These are phyloP conservation scores for Hemistola chrysoprasaria DNA, from an alignment of 2,888 invertebrate genomes.

Conservation along the genomic window DNA sequence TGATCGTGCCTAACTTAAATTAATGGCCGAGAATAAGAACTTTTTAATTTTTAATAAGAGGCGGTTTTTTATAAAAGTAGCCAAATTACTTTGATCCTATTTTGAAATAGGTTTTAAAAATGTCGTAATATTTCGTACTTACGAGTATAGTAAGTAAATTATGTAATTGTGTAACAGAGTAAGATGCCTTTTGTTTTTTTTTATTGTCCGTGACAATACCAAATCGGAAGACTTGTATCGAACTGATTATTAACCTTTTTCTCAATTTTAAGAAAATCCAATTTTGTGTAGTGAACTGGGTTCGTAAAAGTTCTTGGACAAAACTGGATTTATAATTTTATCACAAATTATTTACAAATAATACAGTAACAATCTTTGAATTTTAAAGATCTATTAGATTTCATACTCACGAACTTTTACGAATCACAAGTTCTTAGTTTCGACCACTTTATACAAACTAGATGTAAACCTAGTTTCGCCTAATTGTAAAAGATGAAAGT, in stretches of 20 bases:
- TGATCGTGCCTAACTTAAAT: slow-evolving; percentile 21
- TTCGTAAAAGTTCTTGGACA: slow-evolving; percentile 22
- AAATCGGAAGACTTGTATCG: slow-evolving; percentile 46
- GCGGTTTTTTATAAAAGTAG: too few relatives aligned
- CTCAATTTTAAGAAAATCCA: slow-evolving; percentile 42
- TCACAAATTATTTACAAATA: too few relatives aligned
- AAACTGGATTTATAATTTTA: too few relatives aligned
- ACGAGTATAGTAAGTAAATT: too few relatives aligned
- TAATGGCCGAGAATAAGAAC: slow-evolving; percentile 17
- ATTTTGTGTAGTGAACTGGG: slow-evolving; percentile 53
- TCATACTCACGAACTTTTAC: too few relatives aligned
- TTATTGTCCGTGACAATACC: slow-evolving; percentile 53
- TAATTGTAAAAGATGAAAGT: slow-evolving; percentile 38
- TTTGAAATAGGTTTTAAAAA: too few relatives aligned
- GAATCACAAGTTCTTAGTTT: slow-evolving; percentile 33
- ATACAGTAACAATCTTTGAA: too few relatives aligned
- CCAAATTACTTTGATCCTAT: too few relatives aligned
- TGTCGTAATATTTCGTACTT: too few relatives aligned
- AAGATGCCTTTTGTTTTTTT: slow-evolving; percentile 23
- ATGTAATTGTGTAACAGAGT: too few relatives aligned
- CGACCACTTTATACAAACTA: slow-evolving; percentile 42
- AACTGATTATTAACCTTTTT: slow-evolving; percentile 50
- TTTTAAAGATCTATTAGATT: too few relatives aligned
- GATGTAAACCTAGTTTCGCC: slow-evolving; percentile 24
- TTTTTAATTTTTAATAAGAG: too few relatives aligned